Conservation (phyloP, 2,113 vertebrate species). For the Athene noctua region DNA sequence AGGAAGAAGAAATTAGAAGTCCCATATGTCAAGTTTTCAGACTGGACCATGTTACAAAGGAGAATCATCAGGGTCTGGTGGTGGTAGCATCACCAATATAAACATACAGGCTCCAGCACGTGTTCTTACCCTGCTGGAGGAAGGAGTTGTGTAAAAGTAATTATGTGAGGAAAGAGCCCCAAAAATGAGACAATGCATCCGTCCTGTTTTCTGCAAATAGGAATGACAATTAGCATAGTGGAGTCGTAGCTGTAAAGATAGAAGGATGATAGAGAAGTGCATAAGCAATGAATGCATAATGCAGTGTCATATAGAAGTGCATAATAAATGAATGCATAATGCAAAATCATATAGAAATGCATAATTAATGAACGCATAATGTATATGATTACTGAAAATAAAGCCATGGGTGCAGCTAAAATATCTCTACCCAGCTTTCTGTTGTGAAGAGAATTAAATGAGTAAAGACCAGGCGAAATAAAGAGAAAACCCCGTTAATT, state of each 20-base stretch:
- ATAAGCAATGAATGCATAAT: background rate
- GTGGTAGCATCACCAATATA: background rate
- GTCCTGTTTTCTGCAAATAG: background rate
- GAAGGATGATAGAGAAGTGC: background rate
- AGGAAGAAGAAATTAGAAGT: background rate
- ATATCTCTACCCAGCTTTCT: background rate
- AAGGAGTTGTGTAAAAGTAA: background rate
- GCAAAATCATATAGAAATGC: background rate
- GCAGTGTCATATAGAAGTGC: background rate
- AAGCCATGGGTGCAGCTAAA: background rate
- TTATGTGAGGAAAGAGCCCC: background rate
- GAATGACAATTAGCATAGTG: background rate
- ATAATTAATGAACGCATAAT: background rate
- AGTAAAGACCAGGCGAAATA: background rate
- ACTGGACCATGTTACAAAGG: background rate
- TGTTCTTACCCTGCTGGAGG: background rate
- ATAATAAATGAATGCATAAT: background rate
- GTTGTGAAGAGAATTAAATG: background rate
- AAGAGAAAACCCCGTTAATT: background rate
- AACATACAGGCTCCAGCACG: background rate
- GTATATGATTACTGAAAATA: background rate
- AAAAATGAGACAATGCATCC: background rate
- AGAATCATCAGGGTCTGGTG: background rate
- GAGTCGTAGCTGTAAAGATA: background rate
- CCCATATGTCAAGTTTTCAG: background rate